A percentile compares a stretch with the other conserved stretches of the same genome.
phyloP scores from a whole-genome alignment of 2,888 invertebrate species.

The Pharmacophagus antenor region DNA sequence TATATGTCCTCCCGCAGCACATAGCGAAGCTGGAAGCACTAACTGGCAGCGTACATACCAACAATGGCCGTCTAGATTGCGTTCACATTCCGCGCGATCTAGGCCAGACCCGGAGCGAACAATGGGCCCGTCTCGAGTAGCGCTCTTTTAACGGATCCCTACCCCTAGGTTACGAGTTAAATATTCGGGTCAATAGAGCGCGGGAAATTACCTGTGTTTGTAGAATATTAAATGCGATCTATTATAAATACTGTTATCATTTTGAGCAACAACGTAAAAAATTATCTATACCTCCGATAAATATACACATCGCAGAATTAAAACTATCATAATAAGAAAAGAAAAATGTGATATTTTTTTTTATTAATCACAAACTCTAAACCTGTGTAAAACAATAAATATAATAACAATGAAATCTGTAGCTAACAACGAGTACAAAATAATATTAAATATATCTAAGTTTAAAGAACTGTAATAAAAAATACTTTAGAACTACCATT shows the following conservation, averaged over 20 bases:
- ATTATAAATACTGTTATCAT: neutral
- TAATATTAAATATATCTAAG: too few relatives aligned
- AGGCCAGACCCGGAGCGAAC: constrained; percentile 59
- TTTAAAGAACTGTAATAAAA: neutral
- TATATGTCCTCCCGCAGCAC: constrained; percentile 32
- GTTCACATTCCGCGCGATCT: constrained; percentile 71
- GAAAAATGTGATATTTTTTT: too few relatives aligned
- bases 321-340: too few relatives aligned
- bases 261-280: too few relatives aligned
- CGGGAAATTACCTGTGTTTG: constrained; percentile 55
- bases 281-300: too few relatives aligned
- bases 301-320: too few relatives aligned
- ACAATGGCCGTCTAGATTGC: constrained; percentile 72
- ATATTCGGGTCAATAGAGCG: constrained; percentile 69
- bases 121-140: constrained; percentile 63
- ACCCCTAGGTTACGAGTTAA: constrained; percentile 60
- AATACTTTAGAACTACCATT: neutral
- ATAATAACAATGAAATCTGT: too few relatives aligned
- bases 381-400: too few relatives aligned
- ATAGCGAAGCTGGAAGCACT: constrained; percentile 34
- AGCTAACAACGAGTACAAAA: too few relatives aligned
- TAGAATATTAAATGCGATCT: constrained; percentile 30
- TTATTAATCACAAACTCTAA: too few relatives aligned
- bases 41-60: constrained; percentile 55
- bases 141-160: constrained; percentile 58